phyloP scores from a whole-genome alignment of 2,113 vertebrate genomes.

The Haliaeetus leucogaster region DNA sequence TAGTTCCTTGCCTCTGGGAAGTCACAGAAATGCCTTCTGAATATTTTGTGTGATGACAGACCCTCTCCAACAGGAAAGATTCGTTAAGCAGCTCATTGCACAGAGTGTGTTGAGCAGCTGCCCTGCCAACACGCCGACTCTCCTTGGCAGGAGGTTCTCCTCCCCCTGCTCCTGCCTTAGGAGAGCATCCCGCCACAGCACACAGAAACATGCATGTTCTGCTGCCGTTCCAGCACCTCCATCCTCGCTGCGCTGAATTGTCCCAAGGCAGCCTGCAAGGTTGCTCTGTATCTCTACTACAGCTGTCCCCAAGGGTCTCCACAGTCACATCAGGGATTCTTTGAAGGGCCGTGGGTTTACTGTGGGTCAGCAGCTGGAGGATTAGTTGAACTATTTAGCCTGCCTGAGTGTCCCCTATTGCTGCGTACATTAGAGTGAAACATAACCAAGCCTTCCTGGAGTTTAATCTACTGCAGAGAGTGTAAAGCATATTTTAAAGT shows the following conservation, averaged over 20 bases:
- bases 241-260: neutral
- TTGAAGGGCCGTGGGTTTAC: neutral
- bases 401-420: neutral
- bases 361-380: neutral
- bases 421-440: neutral
- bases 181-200: fast-evolving
- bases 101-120: fast-evolving
- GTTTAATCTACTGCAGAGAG: neutral
- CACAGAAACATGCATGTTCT: neutral
- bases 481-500: neutral
- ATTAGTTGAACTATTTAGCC: neutral
- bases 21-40: neutral
- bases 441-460: neutral
- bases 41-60: neutral
- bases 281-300: neutral
- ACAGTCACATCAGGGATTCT: neutral
- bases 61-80: neutral
- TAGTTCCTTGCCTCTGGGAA: neutral
- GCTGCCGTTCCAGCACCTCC: neutral
- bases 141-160: neutral
- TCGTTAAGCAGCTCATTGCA: neutral
- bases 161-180: neutral
- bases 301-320: neutral
- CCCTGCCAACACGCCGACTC: fast-evolving
- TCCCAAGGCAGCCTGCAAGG: neutral